Percentiles rank a stretch among this genome's conserved stretches.
Evolutionary conservation across 1,140 invertebrate genomes (phyloP).

Genomic region (Drosophila willistoni): DNA sequence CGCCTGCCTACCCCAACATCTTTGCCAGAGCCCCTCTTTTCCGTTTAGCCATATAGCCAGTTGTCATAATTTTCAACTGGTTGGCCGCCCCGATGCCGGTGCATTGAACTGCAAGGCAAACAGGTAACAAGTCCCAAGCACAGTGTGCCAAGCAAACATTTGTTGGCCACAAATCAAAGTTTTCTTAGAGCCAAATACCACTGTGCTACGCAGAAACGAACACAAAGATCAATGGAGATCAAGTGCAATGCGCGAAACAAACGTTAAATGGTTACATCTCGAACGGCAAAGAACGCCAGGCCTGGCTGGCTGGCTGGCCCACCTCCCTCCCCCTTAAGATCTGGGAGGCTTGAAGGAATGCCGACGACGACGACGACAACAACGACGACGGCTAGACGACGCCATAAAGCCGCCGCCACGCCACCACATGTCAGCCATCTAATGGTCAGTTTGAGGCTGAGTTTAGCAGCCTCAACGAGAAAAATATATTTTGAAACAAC

Average conservation of each 20-base stretch:
- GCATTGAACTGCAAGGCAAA: conserved; percentile 83
- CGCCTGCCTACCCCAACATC: too few relatives aligned
- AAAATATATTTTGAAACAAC: conserved; percentile 7
- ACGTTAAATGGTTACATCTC: conserved; percentile 77
- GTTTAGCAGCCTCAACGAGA: conserved; percentile 27
- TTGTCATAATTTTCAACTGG: conserved; percentile 78
- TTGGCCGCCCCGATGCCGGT: conserved; percentile 49
- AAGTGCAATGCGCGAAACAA: conserved; percentile 68
- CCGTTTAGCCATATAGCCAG: conserved; percentile 14
- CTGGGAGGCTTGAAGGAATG: conserved; percentile 57
- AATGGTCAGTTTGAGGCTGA: conserved; percentile 47
- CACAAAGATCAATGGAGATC: conserved; percentile 79
- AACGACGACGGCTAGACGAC: conserved; percentile 58
- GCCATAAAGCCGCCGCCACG: conserved; percentile 44
- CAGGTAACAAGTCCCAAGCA: conserved; percentile 60
- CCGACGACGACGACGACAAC: conserved; percentile 27
- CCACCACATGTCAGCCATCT: conserved; percentile 24
- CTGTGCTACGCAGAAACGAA: conserved; percentile 60
- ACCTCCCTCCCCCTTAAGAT: background rate
- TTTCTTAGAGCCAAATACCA: conserved; percentile 21
- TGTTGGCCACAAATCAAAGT: background rate
- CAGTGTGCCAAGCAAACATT: conserved; percentile 31
- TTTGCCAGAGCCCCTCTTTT: background rate
- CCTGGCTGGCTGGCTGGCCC: background rate
- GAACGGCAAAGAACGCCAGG: conserved; percentile 18